These are phyloP conservation scores for Paracyclopina nana DNA, from an alignment of 1,140 invertebrate species.

Conservation along the genomic window DNA sequence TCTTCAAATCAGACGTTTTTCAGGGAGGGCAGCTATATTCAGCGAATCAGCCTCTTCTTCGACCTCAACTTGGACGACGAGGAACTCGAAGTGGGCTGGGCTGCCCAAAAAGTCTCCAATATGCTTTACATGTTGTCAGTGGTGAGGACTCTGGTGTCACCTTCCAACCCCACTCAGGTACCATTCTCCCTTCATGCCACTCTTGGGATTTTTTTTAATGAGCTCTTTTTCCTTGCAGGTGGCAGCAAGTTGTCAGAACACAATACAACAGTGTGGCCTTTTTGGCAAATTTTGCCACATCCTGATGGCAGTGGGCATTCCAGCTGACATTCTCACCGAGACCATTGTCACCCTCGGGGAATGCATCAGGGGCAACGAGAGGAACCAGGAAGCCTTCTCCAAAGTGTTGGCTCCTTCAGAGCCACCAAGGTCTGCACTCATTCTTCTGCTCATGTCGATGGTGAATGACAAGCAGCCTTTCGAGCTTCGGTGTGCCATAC, in stretches of 20 bases:
- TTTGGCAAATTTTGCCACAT: conserved; percentile 54
- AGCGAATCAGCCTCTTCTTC: conserved; percentile 69
- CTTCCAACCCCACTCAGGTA: conserved; percentile 60
- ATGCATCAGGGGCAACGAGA: conserved; percentile 67
- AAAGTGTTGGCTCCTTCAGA: conserved; percentile 75
- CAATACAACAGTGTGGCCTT: conserved; percentile 60
- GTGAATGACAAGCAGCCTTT: conserved; percentile 96
- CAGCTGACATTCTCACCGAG: conserved; percentile 84
- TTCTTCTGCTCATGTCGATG: conserved; percentile 93
- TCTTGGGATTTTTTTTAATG: too few relatives aligned
- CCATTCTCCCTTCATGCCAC: too few relatives aligned
- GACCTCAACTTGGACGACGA: conserved; percentile 34
- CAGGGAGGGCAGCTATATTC: conserved; percentile 88
- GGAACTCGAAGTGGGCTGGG: conserved; percentile 55
- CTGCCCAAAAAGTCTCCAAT: conserved; percentile 82
- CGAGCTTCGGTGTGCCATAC: conserved; percentile 66
- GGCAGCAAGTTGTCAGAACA: conserved; percentile 62
- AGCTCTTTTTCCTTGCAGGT: too few relatives aligned
- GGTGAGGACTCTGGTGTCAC: conserved; percentile 68
- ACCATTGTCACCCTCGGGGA: conserved; percentile 89
- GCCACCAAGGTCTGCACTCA: conserved; percentile 73
- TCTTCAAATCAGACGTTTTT: conserved; percentile 96
- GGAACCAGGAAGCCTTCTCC: conserved; percentile 80
- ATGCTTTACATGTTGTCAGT: conserved; percentile 72
- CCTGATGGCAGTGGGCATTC: conserved; percentile 84